Percentiles rank a stretch among this genome's conserved stretches.
These are phyloP conservation scores for Potorous gilbertii DNA, from an alignment of 2,797 vertebrate species.

Conservation along the genomic window DNA sequence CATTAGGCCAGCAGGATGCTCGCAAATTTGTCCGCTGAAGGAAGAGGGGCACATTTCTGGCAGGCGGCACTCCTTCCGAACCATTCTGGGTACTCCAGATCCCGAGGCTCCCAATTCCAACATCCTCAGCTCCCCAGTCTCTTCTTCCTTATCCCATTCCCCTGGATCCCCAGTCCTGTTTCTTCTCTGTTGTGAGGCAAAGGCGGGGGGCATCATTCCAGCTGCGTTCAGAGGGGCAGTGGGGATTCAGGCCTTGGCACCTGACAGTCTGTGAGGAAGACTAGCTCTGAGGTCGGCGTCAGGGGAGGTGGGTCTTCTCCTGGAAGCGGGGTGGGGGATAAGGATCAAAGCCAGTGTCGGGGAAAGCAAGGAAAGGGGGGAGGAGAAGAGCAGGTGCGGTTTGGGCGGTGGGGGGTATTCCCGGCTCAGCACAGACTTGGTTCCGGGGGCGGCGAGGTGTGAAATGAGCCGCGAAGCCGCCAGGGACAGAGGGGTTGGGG, in stretches of 20 bases:
- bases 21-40: neutral
- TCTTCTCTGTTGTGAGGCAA: neutral
- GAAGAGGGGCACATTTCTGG: neutral
- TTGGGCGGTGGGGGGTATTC: conserved; percentile 77
- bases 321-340: no score
- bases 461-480: conserved; percentile 73
- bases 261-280: neutral
- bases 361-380: conserved; percentile 63
- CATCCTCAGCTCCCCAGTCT: conserved; percentile 67
- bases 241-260: neutral
- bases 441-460: conserved; percentile 80
- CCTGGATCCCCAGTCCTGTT: conserved; percentile 21
- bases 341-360: neutral
- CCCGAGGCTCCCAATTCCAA: conserved; percentile 48
- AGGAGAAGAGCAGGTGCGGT: conserved; percentile 71
- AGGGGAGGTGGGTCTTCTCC: conserved; percentile 17
- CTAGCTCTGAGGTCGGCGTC: conserved; percentile 1
- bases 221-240: neutral
- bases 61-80: neutral
- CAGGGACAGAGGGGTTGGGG: conserved; percentile 75
- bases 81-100: neutral
- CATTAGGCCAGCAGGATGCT: neutral
- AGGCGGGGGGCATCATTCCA: conserved; percentile 45
- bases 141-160: neutral
- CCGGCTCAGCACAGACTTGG: conserved; percentile 77